Base-by-base conservation (phyloP, 2,888 invertebrate species). In the Scelioninae gen. 2 region DNA sequence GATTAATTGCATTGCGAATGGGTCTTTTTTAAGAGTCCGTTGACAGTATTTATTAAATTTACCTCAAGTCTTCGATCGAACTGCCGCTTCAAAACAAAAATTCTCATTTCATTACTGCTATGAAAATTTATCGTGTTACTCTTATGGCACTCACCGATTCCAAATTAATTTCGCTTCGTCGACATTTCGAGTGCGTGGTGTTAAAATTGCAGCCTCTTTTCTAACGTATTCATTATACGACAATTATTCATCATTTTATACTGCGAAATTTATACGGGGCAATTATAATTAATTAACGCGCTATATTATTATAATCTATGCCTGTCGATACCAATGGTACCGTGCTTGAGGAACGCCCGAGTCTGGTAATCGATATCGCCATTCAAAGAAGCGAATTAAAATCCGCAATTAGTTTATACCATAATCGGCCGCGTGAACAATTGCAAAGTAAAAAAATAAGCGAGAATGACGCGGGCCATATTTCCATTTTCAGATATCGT, bases 281-380 rank as follows among this genome's bases (percentile, higher is more conserved):
- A 65, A 58, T 65, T 68, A 60, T 37, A 60, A 68, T 52, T 53
- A 52, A 68, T 68, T 52, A 60, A 52, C 18, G 45, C 28, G n/a
- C 22, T 22, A 13, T 52, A 52, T 68, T 60, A 53, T 60, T 50
- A 45, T 68, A 60, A 68, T 68, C 52, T 60, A 68, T 68, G 22
- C 37, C 68, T 68, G 60, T 33, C 68, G 52, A 58, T 67, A 67
- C 16, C 57, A 67, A 15, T 50, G 33, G 18, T 35, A 16, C 11
- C 31, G 18, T 22, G 46, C 45, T 55, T 55, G 48, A 58, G 48
- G 28, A 58, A 52, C 65, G 48, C 45, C 33, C 53, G 16, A 22
- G 39, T 48, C 39, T 19, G 33, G n/a, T 41, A 48, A 65, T 52
- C 46, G 39, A 65, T 65, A 65, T 31, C 37, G 15, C 10, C 19